Percentiles rank a stretch among this genome's conserved stretches.
Conservation (phyloP, 2,113 vertebrate species). For the Cheirogaleus medius region DNA sequence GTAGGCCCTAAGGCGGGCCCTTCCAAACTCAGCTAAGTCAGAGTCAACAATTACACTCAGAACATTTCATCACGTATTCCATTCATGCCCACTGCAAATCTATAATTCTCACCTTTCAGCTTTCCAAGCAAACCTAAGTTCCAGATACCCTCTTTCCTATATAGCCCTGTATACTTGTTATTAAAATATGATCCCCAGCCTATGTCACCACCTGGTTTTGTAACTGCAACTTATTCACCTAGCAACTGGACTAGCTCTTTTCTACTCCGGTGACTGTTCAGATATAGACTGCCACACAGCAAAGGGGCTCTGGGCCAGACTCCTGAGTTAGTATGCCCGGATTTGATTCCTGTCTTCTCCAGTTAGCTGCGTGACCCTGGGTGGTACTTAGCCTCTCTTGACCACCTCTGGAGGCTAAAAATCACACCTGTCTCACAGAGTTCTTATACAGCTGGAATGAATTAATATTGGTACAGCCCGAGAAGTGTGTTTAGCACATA, state of each 20-base stretch:
- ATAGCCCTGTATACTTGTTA: not conserved
- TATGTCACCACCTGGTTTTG: not conserved
- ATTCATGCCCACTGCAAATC: not conserved
- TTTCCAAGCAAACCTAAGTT: not conserved
- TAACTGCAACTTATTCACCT: not conserved
- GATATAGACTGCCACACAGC: not conserved
- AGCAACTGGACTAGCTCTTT: not conserved
- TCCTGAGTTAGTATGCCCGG: not conserved
- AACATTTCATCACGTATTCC: rapidly evolving
- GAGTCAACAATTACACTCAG: not conserved
- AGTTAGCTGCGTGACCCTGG: not conserved
- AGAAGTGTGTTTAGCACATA: not conserved
- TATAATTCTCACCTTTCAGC: not conserved
- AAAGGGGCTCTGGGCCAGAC: not conserved
- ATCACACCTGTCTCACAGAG: not conserved
- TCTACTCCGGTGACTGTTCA: not conserved
- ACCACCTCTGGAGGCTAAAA: not conserved
- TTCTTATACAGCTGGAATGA: not conserved
- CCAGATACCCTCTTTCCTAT: not conserved
- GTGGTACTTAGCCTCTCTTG: not conserved
- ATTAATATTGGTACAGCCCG: not conserved
- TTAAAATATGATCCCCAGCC: not conserved
- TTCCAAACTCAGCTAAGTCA: not conserved
- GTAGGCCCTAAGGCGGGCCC: not conserved
- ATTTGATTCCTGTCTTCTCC: not conserved